Evolutionary conservation across 2,888 invertebrate species (phyloP), one percentile per base, ranked within the genome.

Genomic region (Unio delphinus): DNA sequence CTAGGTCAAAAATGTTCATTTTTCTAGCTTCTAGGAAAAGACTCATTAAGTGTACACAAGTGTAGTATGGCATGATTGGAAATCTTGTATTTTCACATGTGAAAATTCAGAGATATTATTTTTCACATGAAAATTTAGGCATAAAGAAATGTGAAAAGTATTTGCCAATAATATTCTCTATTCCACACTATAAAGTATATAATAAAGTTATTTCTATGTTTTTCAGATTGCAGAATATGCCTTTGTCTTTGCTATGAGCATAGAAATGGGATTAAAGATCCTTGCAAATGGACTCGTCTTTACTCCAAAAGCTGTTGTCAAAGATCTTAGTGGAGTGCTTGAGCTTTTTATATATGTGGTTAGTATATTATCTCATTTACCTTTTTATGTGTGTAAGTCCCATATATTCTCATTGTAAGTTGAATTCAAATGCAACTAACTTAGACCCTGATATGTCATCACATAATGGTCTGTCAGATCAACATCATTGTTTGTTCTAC

Each of bases 321-420:
- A 98, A 91, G 99, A 99, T 89, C 96, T 98, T 28, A 98, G 98
- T 28, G 98, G 99, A 0, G 94, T 97, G 20, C 92, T 99, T 81
- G 99, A 99, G 89, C 95, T 99, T 17, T 99, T 99, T 87, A 99
- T 99, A 84, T 99, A 98, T 89, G 93, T 96, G 81, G 99, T 98
- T 90, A 92, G 85, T 78, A 17, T 58, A 2, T 45, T 45, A 45
- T 11, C 45, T 11, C 45, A 45, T 45, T 45, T 61, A 60, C n/a
- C 7, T 66, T 26, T 67, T 8, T 6, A 5, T 56, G 26, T 56
- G 15, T 56, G 23, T 26, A 20, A 7, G 56, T 65, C 8, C n/a
- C 26, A 26, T 65, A 15, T 56, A 17, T 23, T 54, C 45, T 45
- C 11, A 45, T 45, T 45, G 11, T 45, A 45, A 45, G 11, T 45